Evolutionary conservation across 2,888 invertebrate species (phyloP), one percentile per base, ranked within the genome.

Genomic region (Druceiella hillmani): DNA sequence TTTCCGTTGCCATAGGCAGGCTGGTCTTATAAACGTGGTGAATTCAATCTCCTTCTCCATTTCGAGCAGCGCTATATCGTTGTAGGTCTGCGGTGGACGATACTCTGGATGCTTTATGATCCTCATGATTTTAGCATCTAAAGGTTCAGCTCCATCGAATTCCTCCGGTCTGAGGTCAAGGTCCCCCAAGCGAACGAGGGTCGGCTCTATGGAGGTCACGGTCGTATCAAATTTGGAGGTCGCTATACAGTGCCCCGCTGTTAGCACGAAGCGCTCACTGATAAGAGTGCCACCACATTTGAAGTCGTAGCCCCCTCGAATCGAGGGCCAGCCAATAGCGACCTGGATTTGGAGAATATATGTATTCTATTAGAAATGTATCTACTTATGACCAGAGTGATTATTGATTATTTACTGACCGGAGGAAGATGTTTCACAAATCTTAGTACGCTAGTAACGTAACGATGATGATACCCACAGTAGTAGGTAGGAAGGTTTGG

Each of bases 201-300:
- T 62, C 0, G 79, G 79, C 9, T 49, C 50, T 0, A 66, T 66
- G 12, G 54, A 39, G 14, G 46, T 48, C 0, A 55, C 52, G 1
- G 44, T 31, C 0, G 57, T 51, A 33, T 58, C 51, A n/a, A n/a
- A n/a, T 2, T 50, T 37, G 10, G 42, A 53, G 46, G 60, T 56
- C 40, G 64, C 16, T 3, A 38, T 13, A 26, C 80, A 81, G 52
- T 80, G 79, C 1, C 80, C 83, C 0, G 83, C 83, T 0, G 83
- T 80, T 3, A 85, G 53, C 17, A 86, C 75, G 55, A 74, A 82
- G 4, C 62, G 61, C 2, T 78, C 54, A 35, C 79, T 78, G 38
- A 86, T 75, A 4, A 86, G 61, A 7, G 76, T 73, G 0, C 83
- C 86, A 0, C 84, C 84, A 49, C 86, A 85, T 3, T 52, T 51